These are phyloP conservation scores for Epinephelus moara DNA, from an alignment of 2,113 vertebrate genomes.

Conservation along the genomic window DNA sequence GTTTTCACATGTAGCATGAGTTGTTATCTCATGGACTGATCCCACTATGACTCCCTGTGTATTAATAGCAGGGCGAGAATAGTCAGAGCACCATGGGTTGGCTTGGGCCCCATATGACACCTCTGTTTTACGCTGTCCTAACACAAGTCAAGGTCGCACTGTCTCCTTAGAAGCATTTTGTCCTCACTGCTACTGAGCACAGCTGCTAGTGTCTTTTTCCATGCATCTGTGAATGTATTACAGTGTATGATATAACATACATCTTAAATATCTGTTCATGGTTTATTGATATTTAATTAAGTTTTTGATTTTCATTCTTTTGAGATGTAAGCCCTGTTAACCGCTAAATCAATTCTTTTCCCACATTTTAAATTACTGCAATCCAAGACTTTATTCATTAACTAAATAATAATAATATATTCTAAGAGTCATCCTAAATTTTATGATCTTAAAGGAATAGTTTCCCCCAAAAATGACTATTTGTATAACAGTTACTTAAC, in stretches of 20 bases:
- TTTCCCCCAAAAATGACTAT: too few relatives aligned
- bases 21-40: conserved; percentile 29
- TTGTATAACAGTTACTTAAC: too few relatives aligned
- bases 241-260: neutral
- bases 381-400: neutral
- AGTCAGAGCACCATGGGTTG: conserved; percentile 27
- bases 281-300: neutral
- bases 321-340: neutral
- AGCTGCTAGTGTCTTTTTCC: conserved; percentile 14
- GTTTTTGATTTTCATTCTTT: neutral
- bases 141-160: conserved; percentile 30
- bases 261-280: neutral
- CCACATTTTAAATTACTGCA: neutral
- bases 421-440: neutral
- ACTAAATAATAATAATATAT: too few relatives aligned
- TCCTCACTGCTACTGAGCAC: neutral
- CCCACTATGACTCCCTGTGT: conserved; percentile 23
- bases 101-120: conserved; percentile 51
- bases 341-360: neutral
- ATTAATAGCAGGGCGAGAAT: conserved; percentile 65
- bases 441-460: neutral
- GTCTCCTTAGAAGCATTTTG: conserved; percentile 17
- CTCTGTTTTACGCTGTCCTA: conserved; percentile 35
- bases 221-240: neutral
- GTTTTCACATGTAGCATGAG: conserved; percentile 50